Percentiles rank a stretch among this genome's conserved stretches.
Conservation (phyloP, 2,888 invertebrate species). For the Agonopterix arenella region DNA sequence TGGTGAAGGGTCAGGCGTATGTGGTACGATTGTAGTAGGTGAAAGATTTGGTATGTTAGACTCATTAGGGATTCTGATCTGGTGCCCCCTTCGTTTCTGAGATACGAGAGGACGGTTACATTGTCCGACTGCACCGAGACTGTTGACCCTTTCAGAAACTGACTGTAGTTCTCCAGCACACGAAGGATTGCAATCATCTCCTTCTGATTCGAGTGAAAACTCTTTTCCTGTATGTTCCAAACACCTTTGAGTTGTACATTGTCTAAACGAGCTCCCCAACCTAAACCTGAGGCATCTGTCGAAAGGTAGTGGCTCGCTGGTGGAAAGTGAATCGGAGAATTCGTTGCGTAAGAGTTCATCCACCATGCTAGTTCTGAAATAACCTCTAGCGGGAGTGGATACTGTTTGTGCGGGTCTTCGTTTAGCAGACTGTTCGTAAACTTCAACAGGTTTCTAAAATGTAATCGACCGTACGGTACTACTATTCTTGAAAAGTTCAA, state of each 20-base stretch:
- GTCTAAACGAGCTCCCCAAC: constrained; percentile 15
- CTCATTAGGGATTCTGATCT: constrained; percentile 1
- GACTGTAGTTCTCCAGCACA: neutral
- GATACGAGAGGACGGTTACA: too few species aligned
- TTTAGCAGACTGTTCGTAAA: neutral
- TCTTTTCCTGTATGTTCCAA: constrained; percentile 8
- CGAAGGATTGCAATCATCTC: constrained; percentile 14
- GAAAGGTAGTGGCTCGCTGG: neutral
- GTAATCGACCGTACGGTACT: neutral
- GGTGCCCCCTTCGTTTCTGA: too few species aligned
- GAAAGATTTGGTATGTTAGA: neutral
- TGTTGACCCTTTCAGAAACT: neutral
- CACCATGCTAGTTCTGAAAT: too few species aligned
- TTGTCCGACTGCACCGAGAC: constrained; percentile 3
- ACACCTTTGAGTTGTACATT: constrained; percentile 1
- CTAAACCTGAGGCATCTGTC: constrained; percentile 14
- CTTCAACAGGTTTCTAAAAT: neutral
- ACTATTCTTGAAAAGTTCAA: constrained; percentile 1
- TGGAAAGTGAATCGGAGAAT: too few species aligned
- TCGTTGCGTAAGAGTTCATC: too few species aligned
- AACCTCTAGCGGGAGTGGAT: too few species aligned
- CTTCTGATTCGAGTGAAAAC: constrained; percentile 14
- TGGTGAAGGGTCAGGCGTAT: neutral
- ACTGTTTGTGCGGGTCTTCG: neutral
- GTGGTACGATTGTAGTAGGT: neutral